Conservation (phyloP, 2,888 invertebrate genomes). For the Portevinia maculata region DNA sequence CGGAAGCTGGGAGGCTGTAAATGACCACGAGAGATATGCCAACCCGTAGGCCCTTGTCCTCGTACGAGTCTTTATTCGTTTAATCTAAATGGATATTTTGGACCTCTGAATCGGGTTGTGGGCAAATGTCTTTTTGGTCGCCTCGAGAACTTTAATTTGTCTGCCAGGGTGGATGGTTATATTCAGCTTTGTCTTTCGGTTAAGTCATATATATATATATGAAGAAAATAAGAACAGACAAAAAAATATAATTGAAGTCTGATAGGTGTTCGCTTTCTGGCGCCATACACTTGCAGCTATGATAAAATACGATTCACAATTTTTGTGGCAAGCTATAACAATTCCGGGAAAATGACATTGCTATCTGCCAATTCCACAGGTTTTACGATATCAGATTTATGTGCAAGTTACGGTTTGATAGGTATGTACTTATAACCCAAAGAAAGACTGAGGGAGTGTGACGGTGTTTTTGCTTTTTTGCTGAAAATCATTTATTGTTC, state of each 20-base stretch:
- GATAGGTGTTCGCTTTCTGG: slow-evolving; percentile 46
- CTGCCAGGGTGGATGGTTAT: slow-evolving; percentile 37
- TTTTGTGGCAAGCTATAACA: slow-evolving; percentile 38
- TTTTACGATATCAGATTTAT: slow-evolving; percentile 48
- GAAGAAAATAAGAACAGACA: slow-evolving; percentile 16
- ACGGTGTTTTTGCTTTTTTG: too few species aligned
- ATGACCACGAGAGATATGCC: slow-evolving; percentile 49
- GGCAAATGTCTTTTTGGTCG: slow-evolving; percentile 54
- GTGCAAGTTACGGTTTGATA: slow-evolving; percentile 55
- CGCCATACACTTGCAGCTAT: slow-evolving; percentile 41
- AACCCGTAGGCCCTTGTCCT: slow-evolving; percentile 5
- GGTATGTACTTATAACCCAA: slow-evolving; percentile 1
- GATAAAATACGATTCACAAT: slow-evolving; percentile 42
- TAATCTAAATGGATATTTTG: slow-evolving; percentile 60
- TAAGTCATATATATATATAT: too few species aligned
- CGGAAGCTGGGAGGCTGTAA: slow-evolving; percentile 45
- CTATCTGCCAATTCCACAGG: neutral
- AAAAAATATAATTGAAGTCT: slow-evolving; percentile 46
- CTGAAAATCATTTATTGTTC: too few species aligned
- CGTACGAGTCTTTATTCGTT: slow-evolving; percentile 57
- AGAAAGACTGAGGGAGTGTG: slow-evolving; percentile 4
- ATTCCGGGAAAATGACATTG: slow-evolving; percentile 41
- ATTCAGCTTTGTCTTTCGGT: slow-evolving; percentile 24
- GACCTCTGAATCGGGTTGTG: neutral
- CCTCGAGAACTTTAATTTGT: slow-evolving; percentile 65